phyloP scores from a whole-genome alignment of 2,797 vertebrate genomes.

The Ptychadena robeensis region DNA sequence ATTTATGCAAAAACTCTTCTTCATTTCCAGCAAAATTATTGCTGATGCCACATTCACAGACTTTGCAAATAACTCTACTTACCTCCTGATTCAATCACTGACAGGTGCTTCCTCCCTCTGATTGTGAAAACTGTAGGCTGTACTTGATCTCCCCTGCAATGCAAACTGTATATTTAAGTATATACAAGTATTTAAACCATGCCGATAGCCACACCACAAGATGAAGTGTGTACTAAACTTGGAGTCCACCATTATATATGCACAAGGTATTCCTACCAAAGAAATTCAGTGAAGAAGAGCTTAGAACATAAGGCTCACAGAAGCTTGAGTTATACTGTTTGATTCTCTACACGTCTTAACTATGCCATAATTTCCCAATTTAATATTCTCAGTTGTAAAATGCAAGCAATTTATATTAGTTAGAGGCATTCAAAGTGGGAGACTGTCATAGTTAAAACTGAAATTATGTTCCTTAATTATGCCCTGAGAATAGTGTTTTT shows the following conservation, averaged over 20 bases:
- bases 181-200: too few relatives aligned
- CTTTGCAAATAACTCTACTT: too few relatives aligned
- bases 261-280: background rate
- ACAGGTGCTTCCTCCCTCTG: too few relatives aligned
- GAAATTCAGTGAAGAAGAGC: conserved; percentile 11
- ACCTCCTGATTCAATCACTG: too few relatives aligned
- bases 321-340: conserved; percentile 42
- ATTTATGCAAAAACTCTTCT: too few relatives aligned
- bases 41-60: too few relatives aligned
- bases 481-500: conserved; percentile 53
- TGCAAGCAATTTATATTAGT: conserved; percentile 51
- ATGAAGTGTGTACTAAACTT: too few relatives aligned
- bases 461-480: conserved; percentile 56
- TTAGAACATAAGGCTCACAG: conserved; percentile 8
- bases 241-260: background rate
- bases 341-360: conserved; percentile 41
- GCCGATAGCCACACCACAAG: too few relatives aligned
- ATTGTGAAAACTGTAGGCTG: too few relatives aligned
- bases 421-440: conserved; percentile 37
- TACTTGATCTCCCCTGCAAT: too few relatives aligned
- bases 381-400: conserved; percentile 57
- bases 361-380: conserved; percentile 46
- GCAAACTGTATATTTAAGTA: too few relatives aligned
- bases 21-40: too few relatives aligned
- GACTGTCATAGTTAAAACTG: conserved; percentile 54